These are phyloP conservation scores for Albula goreensis DNA, from an alignment of 2,113 vertebrate species.

Conservation along the genomic window DNA sequence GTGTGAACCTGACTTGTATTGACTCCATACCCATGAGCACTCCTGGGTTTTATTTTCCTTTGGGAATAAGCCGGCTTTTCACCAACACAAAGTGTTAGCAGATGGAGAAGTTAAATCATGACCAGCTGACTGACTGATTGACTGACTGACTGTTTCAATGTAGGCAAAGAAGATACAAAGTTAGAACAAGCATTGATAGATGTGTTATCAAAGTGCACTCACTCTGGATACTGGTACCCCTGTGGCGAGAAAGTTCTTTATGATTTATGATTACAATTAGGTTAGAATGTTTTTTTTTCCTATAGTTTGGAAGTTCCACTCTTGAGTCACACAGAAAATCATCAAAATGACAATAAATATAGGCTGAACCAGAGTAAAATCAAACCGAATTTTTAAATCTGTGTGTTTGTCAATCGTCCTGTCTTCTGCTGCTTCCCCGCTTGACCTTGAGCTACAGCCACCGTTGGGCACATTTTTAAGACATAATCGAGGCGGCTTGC, in stretches of 20 bases:
- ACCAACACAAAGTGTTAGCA: neutral
- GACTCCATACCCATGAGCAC: neutral
- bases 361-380: too few species aligned
- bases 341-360: neutral
- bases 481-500: slow-evolving; percentile 72
- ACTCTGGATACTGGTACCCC: too few species aligned
- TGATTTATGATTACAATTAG: neutral
- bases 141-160: too few species aligned
- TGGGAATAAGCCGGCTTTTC: neutral
- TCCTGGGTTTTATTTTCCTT: slow-evolving; percentile 44
- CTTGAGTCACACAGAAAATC: neutral
- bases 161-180: too few species aligned
- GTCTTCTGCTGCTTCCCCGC: slow-evolving; percentile 13
- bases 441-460: slow-evolving; percentile 76
- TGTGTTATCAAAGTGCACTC: too few species aligned
- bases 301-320: neutral
- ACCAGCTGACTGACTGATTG: too few species aligned
- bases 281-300: neutral
- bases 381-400: neutral
- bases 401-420: slow-evolving; percentile 4
- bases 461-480: slow-evolving; percentile 71
- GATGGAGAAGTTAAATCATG: neutral
- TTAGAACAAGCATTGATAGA: too few species aligned
- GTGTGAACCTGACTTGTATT: neutral
- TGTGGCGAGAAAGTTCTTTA: neutral